Evolutionary conservation across 92 coral and sea anemone species (phyloP).

Genomic region (Plumapathes pennacea): DNA sequence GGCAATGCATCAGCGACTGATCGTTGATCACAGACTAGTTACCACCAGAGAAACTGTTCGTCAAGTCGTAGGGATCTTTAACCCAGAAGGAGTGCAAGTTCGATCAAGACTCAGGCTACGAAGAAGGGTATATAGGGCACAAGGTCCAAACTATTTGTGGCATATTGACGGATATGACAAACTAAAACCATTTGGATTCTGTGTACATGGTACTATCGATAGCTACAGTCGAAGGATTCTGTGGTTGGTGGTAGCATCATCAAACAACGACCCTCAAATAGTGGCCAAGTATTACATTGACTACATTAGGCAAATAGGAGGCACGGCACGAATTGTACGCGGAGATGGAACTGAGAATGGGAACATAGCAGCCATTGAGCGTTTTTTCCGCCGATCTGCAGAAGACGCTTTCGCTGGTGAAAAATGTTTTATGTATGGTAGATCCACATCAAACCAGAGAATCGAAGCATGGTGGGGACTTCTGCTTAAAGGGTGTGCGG

Average conservation of each 20-base stretch:
- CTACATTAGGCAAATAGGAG: conserved; percentile 3
- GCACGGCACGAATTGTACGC: conserved; percentile 6
- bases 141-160: conserved; percentile 6
- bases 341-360: conserved; percentile 24
- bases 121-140: conserved; percentile 10
- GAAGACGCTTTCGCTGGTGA: conserved; percentile 7
- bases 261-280: conserved; percentile 12
- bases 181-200: conserved; percentile 11
- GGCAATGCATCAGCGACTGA: conserved; percentile 27
- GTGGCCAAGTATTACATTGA: conserved; percentile 22
- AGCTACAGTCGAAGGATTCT: conserved; percentile 18
- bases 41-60: conserved; percentile 23
- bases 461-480: conserved; percentile 12
- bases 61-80: conserved; percentile 12
- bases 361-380: conserved; percentile 18
- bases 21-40: conserved; percentile 7
- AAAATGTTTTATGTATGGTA: conserved; percentile 8
- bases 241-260: conserved; percentile 18
- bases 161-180: conserved; percentile 18
- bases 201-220: conserved; percentile 21
- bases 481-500: neutral
- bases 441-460: conserved; percentile 8
- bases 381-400: conserved; percentile 19
- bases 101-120: conserved; percentile 14
- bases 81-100: conserved; percentile 22